Base-by-base conservation (phyloP, 2,113 vertebrate species). In the Trematomus loennbergii region DNA sequence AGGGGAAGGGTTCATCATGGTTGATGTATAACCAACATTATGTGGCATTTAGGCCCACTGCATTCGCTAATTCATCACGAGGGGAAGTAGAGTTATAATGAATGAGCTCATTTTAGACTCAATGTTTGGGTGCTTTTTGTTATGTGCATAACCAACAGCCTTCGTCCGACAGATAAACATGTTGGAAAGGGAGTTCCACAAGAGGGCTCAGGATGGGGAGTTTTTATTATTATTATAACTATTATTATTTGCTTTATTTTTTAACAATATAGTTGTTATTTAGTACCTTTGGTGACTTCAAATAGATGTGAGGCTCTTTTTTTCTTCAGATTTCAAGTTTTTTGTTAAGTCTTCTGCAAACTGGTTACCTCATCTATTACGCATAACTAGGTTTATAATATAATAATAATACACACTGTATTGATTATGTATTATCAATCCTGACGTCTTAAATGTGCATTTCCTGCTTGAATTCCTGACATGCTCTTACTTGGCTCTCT, bases 181-280 rank as follows among this genome's bases (percentile, higher is more conserved):
- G 93, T 71, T 90, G 75, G 65, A 71, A 74, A 40, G 87, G 68
- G 92, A 96, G 95, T 96, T 97, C 96, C 97, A 97, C 96, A 96
- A 96, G 95, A 93, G 87, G 70, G 81, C 85, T 75, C 64, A 11
- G 58, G 64, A 43, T 15, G 68, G 83, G 25, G 53, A 40, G 5
- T 40, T 7, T 36, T 8, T 40, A 40, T 40, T 5, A 36, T 36
- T 36, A 36, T 36, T 40, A 40, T 40, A 40, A 40, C 8, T 6
- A 40, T 40, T 40, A 40, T 40, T 9, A 40, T 36, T 36, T 36
- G 36, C 36, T 40, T 40, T 40, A 40, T 40, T 8, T 40, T 7
- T 8, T 40, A 40, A 40, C 36, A 29, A 29, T 40, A 40, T 40
- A 40, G 1, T 40, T 8, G 36, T 40, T 55, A 15, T 75, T 86